phyloP scores from a whole-genome alignment of 2,888 invertebrate genomes.

The Volucella inanis region DNA sequence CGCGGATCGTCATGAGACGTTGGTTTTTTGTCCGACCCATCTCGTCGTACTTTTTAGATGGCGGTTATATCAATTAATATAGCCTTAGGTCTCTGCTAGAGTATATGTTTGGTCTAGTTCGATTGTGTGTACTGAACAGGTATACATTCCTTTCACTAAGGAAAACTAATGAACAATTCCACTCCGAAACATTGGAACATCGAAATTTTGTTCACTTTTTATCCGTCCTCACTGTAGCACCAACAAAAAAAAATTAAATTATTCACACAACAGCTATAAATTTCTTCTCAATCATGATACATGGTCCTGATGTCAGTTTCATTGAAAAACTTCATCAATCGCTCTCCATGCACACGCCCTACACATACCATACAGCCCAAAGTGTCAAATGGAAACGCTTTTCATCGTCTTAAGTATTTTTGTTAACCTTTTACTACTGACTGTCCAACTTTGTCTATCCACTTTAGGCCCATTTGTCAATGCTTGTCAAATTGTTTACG shows the following conservation, averaged over 20 bases:
- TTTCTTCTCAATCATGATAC: conserved; percentile 29
- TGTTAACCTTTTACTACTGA: neutral
- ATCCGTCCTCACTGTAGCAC: neutral
- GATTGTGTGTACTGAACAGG: no score
- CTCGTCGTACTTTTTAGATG: no score
- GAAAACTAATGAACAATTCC: no score
- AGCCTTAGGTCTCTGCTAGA: no score
- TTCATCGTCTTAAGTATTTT: conserved; percentile 26
- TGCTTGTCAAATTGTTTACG: conserved; percentile 3
- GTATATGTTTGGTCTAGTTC: no score
- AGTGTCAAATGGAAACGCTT: conserved; percentile 35
- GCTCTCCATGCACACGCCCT: neutral
- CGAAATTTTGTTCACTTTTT: neutral
- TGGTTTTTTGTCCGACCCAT: no score
- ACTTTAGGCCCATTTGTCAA: conserved; percentile 1
- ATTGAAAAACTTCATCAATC: conserved; percentile 41
- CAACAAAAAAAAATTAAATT: neutral
- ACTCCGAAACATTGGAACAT: no score
- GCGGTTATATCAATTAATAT: accelerated
- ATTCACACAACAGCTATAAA: conserved; percentile 6
- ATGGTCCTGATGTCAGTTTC: conserved; percentile 33
- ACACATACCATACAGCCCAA: neutral
- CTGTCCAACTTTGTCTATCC: neutral
- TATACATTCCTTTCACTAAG: no score
- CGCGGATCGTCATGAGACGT: no score